These are phyloP conservation scores for Xanthostigma xanthostigma DNA, from an alignment of 2,888 invertebrate species.

Conservation along the genomic window DNA sequence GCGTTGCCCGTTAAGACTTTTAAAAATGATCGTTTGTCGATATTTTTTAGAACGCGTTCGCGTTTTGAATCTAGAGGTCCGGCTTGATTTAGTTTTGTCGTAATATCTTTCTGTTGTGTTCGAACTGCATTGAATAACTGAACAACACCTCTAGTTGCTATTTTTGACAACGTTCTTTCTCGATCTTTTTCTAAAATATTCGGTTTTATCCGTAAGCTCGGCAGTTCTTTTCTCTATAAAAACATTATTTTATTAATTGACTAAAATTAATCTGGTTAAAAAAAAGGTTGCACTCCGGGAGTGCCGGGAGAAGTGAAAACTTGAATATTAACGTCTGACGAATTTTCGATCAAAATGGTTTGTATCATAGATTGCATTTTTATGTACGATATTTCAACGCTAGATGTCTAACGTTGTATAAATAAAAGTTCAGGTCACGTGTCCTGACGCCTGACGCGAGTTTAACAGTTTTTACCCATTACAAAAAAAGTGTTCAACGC, in stretches of 20 bases:
- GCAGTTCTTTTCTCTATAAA: constrained; percentile 43
- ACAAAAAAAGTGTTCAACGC: too few species aligned
- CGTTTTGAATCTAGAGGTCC: constrained; percentile 64
- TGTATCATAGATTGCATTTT: too few species aligned
- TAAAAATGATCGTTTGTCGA: constrained; percentile 61
- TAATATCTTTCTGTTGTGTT: constrained; percentile 66
- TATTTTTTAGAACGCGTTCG: constrained; percentile 59
- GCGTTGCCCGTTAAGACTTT: constrained; percentile 59
- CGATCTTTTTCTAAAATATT: constrained; percentile 57
- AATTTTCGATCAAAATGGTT: too few species aligned
- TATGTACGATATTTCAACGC: too few species aligned
- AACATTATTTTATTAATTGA: constrained; percentile 8
- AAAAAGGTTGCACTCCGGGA: too few species aligned
- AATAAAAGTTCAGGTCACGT: too few species aligned
- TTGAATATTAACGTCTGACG: not conserved
- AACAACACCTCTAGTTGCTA: constrained; percentile 85
- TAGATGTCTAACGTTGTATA: too few species aligned
- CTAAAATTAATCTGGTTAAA: constrained; percentile 10
- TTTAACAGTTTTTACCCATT: too few species aligned
- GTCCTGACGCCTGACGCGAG: too few species aligned
- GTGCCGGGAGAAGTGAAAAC: not conserved
- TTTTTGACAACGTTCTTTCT: constrained; percentile 62
- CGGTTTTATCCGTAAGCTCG: constrained; percentile 59
- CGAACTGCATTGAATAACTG: constrained; percentile 85
- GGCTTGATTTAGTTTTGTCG: constrained; percentile 50